Evolutionary conservation across 2,888 invertebrate genomes (phyloP), one percentile per base, ranked within the genome.

Genomic region (Cecidostiba fungosa): DNA sequence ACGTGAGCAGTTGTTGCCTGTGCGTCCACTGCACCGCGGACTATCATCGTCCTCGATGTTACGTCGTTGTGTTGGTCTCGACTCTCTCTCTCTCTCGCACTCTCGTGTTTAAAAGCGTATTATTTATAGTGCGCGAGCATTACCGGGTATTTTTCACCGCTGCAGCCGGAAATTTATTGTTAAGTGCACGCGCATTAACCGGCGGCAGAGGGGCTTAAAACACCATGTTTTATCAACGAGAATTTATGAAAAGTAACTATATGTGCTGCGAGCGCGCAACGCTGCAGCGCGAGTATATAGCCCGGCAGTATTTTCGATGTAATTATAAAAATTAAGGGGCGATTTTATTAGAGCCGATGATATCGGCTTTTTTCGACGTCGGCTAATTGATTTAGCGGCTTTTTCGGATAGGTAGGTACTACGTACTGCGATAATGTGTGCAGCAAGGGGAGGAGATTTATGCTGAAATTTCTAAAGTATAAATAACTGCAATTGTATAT

Each of bases 191-290:
- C 77, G 77, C 84, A 77, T 86, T 86, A 82, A 72, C 39, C 66
- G 32, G 47, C 6, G 47, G 32, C 16, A 14, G 66, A 16, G 74
- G n/a, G 77, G 83, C 80, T 86, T 84, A 74, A 86, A 84, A 76
- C 77, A 59, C 62, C 69, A 32, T 82, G 82, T 84, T 86, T 84
- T 86, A 84, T 82, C 80, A 84, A 72, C 80, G 77, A 54, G 70
- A 79, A 86, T 86, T 86, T 84, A 86, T 84, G 81, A 84, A 82
- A 86, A 84, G 82, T 84, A 50, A 72, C 78, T 47, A 36, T 26
- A 8, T 39, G n/a, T n/a, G n/a, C n/a, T n/a, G n/a, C n/a, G n/a
- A n/a, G n/a, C 12, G 23, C n/a, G 29, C 12, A 6, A n/a, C 70
- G 77, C 26, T 6, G 8, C 10, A 23, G 29, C 26, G 59, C 32